Conservation (phyloP, 1,140 invertebrate species). For the Plectus sambesii region DNA sequence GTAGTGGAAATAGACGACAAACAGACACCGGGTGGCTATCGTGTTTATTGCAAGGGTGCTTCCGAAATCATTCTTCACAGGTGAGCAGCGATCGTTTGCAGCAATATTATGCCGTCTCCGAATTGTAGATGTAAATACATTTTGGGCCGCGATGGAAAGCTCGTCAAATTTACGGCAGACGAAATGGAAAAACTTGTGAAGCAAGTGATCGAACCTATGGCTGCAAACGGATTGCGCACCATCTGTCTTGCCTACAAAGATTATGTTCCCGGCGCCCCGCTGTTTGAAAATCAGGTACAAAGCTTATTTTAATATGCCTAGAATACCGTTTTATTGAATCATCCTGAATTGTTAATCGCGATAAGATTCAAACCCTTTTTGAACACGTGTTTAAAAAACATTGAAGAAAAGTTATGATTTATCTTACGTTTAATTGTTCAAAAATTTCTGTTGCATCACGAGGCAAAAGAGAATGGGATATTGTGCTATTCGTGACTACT, state of each 20-base stretch:
- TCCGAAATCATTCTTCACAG: conserved; percentile 45
- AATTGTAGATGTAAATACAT: conserved; percentile 34
- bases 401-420: no score
- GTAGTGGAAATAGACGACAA: conserved; percentile 26
- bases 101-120: conserved; percentile 8
- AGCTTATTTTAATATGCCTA: no score
- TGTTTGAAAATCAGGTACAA: no score
- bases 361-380: no score
- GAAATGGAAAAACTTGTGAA: conserved; percentile 83
- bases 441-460: no score
- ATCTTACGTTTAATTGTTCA: no score
- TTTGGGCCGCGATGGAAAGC: conserved; percentile 27
- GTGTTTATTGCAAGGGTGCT: conserved; percentile 45
- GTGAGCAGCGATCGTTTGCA: conserved; percentile 9
- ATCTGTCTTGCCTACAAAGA: conserved; percentile 54
- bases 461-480: no score
- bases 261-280: conserved; percentile 80
- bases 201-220: conserved; percentile 98
- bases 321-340: no score
- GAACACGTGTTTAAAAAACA: no score
- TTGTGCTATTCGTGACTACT: no score
- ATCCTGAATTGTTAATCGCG: no score
- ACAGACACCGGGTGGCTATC: conserved; percentile 40
- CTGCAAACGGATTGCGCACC: conserved; percentile 87
- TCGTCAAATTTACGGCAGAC: conserved; percentile 75